Evolutionary conservation across 1,140 invertebrate genomes (phyloP).

Genomic region (Macrocentrus cingulum): DNA sequence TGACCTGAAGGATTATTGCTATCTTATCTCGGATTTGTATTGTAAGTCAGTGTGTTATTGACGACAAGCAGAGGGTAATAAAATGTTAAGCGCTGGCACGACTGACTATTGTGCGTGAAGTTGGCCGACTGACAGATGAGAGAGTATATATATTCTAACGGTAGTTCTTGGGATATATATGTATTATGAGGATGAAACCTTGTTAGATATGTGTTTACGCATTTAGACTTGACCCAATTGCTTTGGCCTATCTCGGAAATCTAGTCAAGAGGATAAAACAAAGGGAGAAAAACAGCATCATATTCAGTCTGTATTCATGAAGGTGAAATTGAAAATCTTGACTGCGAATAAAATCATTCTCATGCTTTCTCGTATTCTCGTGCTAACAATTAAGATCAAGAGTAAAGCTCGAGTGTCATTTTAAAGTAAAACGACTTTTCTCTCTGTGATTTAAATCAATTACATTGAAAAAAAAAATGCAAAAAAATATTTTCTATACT

Average conservation of each 20-base stretch:
- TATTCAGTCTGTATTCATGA: constrained; percentile 28
- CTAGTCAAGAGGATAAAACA: not conserved
- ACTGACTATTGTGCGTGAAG: too few relatives aligned
- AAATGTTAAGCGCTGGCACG: too few relatives aligned
- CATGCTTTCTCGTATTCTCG: not conserved
- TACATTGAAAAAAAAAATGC: constrained; percentile 21
- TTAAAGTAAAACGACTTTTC: not conserved
- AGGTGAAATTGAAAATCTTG: constrained; percentile 27
- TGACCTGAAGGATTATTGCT: too few relatives aligned
- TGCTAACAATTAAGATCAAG: constrained; percentile 2
- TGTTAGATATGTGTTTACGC: constrained; percentile 5
- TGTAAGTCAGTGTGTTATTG: too few relatives aligned
- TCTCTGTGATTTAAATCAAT: not conserved
- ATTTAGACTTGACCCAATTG: constrained; percentile 22
- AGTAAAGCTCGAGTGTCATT: not conserved
- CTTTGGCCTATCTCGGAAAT: constrained; percentile 1
- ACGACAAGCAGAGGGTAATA: too few relatives aligned
- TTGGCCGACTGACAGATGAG: too few relatives aligned
- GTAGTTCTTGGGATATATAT: not conserved
- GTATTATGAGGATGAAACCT: not conserved
- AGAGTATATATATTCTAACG: not conserved
- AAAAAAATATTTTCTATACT: too few relatives aligned
- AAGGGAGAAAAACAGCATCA: not conserved
- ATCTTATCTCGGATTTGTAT: too few relatives aligned
- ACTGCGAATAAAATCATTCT: constrained; percentile 1